Evolutionary conservation across 2,888 invertebrate genomes (phyloP), one percentile per base, ranked within the genome.

Genomic region (Mycalesis mineus): DNA sequence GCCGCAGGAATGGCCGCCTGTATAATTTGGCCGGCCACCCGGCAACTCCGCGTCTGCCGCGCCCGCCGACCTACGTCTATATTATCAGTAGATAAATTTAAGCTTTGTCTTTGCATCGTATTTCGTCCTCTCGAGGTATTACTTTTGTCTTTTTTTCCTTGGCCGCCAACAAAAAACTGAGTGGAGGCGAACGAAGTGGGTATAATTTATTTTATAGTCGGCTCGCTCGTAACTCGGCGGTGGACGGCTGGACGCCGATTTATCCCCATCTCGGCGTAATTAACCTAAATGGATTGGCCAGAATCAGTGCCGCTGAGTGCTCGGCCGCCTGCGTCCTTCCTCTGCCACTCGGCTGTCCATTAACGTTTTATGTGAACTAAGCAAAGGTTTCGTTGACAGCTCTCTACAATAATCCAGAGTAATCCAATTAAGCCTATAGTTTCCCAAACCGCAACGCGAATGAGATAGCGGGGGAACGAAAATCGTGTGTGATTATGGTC

Each of bases 61-160:
- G 77, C 77, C 74, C 81, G 79, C 82, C 83, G 82, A 80, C 84
- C 85, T 87, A 88, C 88, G 88, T 88, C 89, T 89, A 89, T 87
- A 89, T 89, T 88, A 89, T 89, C 89, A 88, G 88, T 89, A 88
- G 88, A 89, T 89, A 89, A 88, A 88, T 89, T 88, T 84, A 82
- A 85, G 86, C 88, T 87, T 88, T 88, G 89, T 89, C 89, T 89
- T 88, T 88, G 88, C 84, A 82, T 88, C 88, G 86, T 88, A 88
- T 88, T 87, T 88, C 88, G 89, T 88, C 85, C 86, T 87, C 84
- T 83, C 80, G 79, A 86, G 79, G 83, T 84, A 85, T 85, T 75
- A 79, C 84, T 84, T 88, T 88, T 85, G 80, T 84, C 81, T 81
- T 81, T 82, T 84, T 80, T 80, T 77, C 79, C 74, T 75, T 77